Conservation (phyloP, 2,797 vertebrate species). For the Micrastur ruficollis region DNA sequence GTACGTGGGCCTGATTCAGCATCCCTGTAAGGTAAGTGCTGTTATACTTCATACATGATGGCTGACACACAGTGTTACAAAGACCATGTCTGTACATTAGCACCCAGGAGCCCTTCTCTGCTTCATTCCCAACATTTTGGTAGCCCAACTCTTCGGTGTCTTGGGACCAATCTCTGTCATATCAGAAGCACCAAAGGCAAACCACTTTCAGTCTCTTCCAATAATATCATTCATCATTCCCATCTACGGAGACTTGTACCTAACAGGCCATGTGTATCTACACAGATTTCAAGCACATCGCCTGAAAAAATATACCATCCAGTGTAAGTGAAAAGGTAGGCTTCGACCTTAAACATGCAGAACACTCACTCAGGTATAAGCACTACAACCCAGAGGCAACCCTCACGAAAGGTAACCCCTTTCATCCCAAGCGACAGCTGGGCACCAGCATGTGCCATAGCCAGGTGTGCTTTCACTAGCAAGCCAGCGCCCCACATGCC, state of each 20-base stretch:
- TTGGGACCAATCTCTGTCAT: not conserved
- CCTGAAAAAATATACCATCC: not conserved
- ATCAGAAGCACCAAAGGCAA: not conserved
- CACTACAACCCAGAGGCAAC: not conserved
- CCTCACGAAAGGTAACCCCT: not conserved
- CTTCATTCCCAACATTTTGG: not conserved
- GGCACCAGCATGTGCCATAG: not conserved
- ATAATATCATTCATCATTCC: not conserved
- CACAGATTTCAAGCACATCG: not conserved
- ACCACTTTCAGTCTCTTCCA: not conserved
- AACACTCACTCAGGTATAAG: not conserved
- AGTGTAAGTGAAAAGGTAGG: not conserved
- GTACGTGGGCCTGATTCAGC: not conserved
- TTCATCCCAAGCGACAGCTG: not conserved
- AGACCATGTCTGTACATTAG: not conserved
- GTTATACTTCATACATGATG: not conserved
- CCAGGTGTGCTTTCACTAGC: not conserved
- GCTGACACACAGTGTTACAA: not conserved
- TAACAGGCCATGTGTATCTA: too few relatives aligned
- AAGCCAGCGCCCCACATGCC: accelerated
- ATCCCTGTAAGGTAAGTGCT: not conserved
- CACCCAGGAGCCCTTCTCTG: not conserved
- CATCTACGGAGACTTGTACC: not conserved
- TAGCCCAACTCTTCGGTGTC: not conserved
- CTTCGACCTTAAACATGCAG: not conserved